Percentiles rank a stretch among this genome's conserved stretches.
These are phyloP conservation scores for Anthoscopus minutus DNA, from an alignment of 2,113 vertebrate genomes.

Conservation along the genomic window DNA sequence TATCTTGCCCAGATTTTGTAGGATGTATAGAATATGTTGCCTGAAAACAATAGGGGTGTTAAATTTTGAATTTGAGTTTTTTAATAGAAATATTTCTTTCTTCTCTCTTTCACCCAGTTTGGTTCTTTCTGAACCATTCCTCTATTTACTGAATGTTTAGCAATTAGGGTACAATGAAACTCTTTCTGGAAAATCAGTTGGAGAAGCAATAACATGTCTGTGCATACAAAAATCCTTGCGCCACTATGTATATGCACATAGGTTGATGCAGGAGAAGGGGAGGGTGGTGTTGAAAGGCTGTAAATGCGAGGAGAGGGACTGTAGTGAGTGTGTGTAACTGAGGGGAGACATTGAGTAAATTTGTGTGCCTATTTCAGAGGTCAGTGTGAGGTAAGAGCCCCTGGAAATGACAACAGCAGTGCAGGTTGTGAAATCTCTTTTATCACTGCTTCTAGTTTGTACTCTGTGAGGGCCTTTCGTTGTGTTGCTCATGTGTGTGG, in stretches of 20 bases:
- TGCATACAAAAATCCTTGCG: background rate
- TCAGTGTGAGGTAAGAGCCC: constrained; percentile 37
- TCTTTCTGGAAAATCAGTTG: background rate
- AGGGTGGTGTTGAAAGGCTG: background rate
- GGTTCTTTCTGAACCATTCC: background rate
- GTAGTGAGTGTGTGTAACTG: background rate
- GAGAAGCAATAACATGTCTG: background rate
- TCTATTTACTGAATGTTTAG: background rate
- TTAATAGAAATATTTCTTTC: background rate
- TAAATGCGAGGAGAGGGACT: background rate
- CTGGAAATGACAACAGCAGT: background rate
- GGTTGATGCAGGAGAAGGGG: background rate
- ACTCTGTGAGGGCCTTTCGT: background rate
- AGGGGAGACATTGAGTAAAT: constrained; percentile 29
- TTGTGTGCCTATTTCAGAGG: constrained; percentile 7
- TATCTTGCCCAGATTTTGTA: background rate
- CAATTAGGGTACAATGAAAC: background rate
- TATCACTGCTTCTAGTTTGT: background rate
- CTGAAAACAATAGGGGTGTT: background rate
- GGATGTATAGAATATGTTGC: background rate
- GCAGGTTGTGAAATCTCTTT: constrained; percentile 22
- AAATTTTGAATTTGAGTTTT: background rate
- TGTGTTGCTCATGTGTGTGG: background rate
- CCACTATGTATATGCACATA: accelerated
- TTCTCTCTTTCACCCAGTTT: background rate